Percentiles rank a stretch among this genome's conserved stretches.
Conservation (phyloP, 2,888 invertebrate species). For the Eulithis testata region DNA sequence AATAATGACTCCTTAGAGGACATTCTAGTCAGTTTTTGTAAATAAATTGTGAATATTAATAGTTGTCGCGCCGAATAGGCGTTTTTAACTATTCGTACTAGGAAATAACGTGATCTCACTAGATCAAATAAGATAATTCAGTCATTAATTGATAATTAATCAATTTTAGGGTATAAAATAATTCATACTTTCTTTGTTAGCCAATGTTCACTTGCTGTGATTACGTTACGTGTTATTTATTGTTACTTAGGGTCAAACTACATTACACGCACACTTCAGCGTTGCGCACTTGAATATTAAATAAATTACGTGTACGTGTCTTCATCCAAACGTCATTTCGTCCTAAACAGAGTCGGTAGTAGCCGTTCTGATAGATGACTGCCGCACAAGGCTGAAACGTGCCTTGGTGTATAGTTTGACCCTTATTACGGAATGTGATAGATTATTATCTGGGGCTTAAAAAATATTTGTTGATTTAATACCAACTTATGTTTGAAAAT, state of each 20-base stretch:
- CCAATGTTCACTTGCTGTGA: constrained; percentile 84
- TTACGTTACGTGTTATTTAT: constrained; percentile 83
- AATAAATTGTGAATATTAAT: constrained; percentile 82
- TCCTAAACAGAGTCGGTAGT: not conserved
- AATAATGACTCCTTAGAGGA: constrained; percentile 73
- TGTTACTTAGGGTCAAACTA: constrained; percentile 66
- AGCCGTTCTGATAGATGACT: not conserved
- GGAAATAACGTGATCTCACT: constrained; percentile 81
- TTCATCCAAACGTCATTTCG: not conserved
- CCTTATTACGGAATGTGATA: constrained; percentile 74
- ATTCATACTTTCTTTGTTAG: constrained; percentile 79
- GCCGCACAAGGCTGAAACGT: constrained; percentile 2
- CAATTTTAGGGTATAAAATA: constrained; percentile 76
- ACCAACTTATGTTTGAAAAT: constrained; percentile 59
- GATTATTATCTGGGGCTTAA: constrained; percentile 69
- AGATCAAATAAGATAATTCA: constrained; percentile 82
- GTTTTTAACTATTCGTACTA: constrained; percentile 76
- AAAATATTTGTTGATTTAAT: constrained; percentile 70
- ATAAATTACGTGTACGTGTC: not conserved
- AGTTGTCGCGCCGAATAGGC: constrained; percentile 76
- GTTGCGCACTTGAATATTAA: not conserved
- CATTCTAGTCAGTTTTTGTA: constrained; percentile 82
- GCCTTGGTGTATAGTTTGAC: constrained; percentile 9
- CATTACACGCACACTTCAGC: not conserved
- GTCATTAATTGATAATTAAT: constrained; percentile 83